A percentile compares a stretch with the other conserved stretches of the same genome.
phyloP scores from a whole-genome alignment of 2,888 invertebrate species.

The Chloroclystis v-ata region DNA sequence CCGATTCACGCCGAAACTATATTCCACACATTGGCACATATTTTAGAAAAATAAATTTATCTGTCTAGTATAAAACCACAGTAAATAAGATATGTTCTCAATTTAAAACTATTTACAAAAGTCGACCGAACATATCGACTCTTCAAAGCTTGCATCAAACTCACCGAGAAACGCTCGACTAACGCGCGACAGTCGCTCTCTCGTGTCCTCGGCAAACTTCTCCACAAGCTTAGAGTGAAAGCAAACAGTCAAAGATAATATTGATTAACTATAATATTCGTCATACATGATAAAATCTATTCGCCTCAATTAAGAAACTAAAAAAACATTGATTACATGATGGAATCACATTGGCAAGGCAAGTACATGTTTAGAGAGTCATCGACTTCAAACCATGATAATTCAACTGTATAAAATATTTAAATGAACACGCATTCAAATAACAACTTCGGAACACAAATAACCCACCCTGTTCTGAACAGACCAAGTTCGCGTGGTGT shows the following conservation, averaged over 20 bases:
- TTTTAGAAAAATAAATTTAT: constrained; percentile 32
- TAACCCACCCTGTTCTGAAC: background rate
- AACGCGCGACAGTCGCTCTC: background rate
- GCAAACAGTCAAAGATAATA: constrained; percentile 23
- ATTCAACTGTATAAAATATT: constrained; percentile 14
- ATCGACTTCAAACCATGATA: constrained; percentile 2
- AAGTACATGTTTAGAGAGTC: constrained; percentile 8
- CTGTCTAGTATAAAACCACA: constrained; percentile 29
- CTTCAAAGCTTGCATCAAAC: constrained; percentile 9
- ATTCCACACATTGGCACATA: constrained; percentile 31
- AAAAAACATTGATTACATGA: constrained; percentile 12
- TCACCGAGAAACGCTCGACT: background rate
- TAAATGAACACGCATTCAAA: constrained; percentile 17
- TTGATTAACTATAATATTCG: constrained; percentile 22
- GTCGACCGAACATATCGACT: constrained; percentile 17
- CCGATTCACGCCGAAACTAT: constrained; percentile 25
- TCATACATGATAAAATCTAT: constrained; percentile 24
- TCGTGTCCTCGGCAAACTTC: background rate
- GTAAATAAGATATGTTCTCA: constrained; percentile 32
- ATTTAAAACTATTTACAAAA: constrained; percentile 31
- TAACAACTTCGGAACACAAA: background rate
- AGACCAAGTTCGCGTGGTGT: constrained; percentile 9
- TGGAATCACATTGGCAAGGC: constrained; percentile 19
- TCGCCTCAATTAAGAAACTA: constrained; percentile 11
- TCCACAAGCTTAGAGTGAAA: constrained; percentile 9